phyloP scores from a whole-genome alignment of 2,113 vertebrate species.

The Sisor rabdophorus region DNA sequence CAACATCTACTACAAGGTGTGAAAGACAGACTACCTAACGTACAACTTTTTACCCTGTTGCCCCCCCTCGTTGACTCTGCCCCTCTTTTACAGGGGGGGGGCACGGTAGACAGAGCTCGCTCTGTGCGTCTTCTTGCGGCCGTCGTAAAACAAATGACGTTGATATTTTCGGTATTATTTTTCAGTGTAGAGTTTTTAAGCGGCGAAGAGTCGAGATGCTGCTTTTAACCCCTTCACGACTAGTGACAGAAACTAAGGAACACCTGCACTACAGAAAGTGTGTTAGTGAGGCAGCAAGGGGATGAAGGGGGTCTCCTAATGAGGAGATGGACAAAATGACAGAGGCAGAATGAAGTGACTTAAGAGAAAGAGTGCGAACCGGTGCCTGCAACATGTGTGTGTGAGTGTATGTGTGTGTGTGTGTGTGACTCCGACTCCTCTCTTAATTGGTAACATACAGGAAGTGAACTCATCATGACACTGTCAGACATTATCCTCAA shows the following conservation, averaged over 20 bases:
- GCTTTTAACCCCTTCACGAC: constrained; percentile 46
- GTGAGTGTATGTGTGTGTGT: too few species aligned
- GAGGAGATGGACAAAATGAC: constrained; percentile 19
- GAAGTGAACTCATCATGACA: constrained; percentile 27
- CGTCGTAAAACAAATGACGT: constrained; percentile 31
- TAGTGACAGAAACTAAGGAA: neutral
- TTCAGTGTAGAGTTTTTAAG: constrained; percentile 41
- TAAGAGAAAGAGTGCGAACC: neutral
- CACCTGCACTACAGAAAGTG: constrained; percentile 60
- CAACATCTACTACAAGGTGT: constrained; percentile 99
- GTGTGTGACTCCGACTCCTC: neutral
- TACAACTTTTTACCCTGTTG: constrained; percentile 43
- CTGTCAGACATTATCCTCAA: constrained; percentile 23
- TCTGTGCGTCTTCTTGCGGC: constrained; percentile 35
- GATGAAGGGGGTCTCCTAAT: constrained; percentile 9
- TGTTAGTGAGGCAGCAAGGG: constrained; percentile 21
- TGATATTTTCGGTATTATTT: constrained; percentile 38
- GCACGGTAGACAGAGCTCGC: constrained; percentile 23
- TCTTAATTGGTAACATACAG: constrained; percentile 26
- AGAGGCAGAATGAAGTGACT: constrained; percentile 24
- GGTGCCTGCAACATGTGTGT: too few species aligned
- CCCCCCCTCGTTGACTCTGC: constrained; percentile 38
- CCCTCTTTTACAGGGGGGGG: neutral
- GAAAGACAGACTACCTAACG: constrained; percentile 56
- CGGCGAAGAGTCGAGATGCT: constrained; percentile 49